phyloP scores from a whole-genome alignment of 2,888 invertebrate species.

The Cephonodes hylas region DNA sequence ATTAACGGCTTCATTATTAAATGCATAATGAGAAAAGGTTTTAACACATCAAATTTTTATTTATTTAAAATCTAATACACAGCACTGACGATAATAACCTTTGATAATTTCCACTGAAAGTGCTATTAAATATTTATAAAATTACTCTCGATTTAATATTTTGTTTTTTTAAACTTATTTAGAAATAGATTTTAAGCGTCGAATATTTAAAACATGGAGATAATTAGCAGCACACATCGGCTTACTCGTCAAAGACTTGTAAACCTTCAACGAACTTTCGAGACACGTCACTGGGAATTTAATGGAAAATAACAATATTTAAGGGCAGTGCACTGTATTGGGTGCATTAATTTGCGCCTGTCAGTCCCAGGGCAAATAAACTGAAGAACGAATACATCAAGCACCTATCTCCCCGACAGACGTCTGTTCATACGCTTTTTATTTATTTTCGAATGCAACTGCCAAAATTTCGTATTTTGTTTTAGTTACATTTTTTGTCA shows the following conservation, averaged over 20 bases:
- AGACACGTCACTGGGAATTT: conserved; percentile 8
- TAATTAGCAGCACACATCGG: not conserved
- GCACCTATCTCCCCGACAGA: conserved; percentile 19
- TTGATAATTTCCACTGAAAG: no score
- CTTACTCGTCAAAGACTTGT: not conserved
- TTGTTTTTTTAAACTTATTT: no score
- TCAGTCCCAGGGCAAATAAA: conserved; percentile 21
- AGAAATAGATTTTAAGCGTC: not conserved
- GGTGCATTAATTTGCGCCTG: conserved; percentile 24
- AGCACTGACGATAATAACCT: no score
- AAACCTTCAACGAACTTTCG: conserved; percentile 9
- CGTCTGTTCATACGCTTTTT: conserved; percentile 14
- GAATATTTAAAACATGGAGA: not conserved
- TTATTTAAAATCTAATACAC: no score
- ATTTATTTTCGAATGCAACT: conserved; percentile 19
- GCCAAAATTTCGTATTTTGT: not conserved
- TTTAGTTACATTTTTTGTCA: not conserved
- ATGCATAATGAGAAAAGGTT: no score
- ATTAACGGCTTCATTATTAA: no score
- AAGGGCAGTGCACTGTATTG: conserved; percentile 6
- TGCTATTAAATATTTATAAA: no score
- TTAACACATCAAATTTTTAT: no score
- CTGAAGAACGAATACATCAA: conserved; percentile 25
- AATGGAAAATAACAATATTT: conserved; percentile 9
- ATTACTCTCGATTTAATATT: no score